Conservation (phyloP, 2,797 vertebrate species). For the Poeciliopsis turneri region DNA sequence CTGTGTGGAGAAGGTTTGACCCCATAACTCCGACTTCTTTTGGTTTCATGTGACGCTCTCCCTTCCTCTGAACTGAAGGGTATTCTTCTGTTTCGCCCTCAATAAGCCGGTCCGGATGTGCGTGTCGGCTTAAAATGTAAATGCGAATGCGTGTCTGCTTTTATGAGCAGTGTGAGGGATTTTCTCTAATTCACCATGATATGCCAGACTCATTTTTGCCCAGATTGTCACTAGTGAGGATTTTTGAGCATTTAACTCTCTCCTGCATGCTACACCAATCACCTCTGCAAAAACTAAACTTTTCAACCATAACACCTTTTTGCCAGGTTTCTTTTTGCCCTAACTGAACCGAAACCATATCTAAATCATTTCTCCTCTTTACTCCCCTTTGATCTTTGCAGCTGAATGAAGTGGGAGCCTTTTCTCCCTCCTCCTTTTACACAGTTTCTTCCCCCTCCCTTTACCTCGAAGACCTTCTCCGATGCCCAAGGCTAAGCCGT, state of each 20-base stretch:
- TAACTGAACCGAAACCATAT: constrained; percentile 43
- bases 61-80: constrained; percentile 19
- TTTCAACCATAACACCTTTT: constrained; percentile 60
- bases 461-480: constrained; percentile 92
- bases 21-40: constrained; percentile 30
- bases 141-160: constrained; percentile 57
- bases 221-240: constrained; percentile 60
- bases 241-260: constrained; percentile 54
- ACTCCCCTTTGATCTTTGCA: constrained; percentile 52
- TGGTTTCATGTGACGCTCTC: constrained; percentile 12
- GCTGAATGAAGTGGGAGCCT: constrained; percentile 6
- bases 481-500: constrained; percentile 91
- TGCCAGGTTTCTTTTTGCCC: constrained; percentile 59
- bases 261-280: constrained; percentile 38
- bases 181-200: constrained; percentile 73
- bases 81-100: constrained; percentile 32
- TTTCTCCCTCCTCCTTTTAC: neutral
- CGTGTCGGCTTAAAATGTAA: constrained; percentile 66
- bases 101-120: constrained; percentile 47
- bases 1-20: constrained; percentile 29
- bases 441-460: neutral
- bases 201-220: constrained; percentile 62
- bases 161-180: constrained; percentile 71
- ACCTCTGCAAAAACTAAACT: constrained; percentile 50
- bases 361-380: constrained; percentile 48